Conservation (phyloP, 2,113 vertebrate genomes). For the Gallinago undulata region DNA sequence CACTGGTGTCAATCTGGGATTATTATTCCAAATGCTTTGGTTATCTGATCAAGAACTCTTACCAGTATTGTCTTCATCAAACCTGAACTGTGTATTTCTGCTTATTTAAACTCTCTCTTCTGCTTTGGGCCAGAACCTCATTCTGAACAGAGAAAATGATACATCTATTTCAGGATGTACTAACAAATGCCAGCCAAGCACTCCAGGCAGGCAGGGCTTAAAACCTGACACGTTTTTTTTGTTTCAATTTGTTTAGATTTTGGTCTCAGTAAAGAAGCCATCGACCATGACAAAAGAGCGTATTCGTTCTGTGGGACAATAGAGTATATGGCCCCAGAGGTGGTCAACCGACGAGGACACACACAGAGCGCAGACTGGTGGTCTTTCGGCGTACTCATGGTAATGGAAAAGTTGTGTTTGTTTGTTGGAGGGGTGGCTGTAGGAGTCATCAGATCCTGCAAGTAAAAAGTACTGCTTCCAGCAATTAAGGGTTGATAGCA, state of each 20-base stretch:
- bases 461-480: not conserved
- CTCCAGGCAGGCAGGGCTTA: rapidly evolving
- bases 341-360: conserved; percentile 93
- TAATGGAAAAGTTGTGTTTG: conserved; percentile 38
- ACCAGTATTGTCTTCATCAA: not conserved
- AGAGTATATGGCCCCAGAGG: conserved; percentile 97
- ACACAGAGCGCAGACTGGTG: conserved; percentile 97
- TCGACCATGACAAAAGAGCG: conserved; percentile 92
- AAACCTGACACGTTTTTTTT: not conserved
- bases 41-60: not conserved
- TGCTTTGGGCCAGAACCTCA: not conserved
- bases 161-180: rapidly evolving
- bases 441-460: not conserved
- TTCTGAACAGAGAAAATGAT: not conserved
- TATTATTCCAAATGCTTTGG: not conserved
- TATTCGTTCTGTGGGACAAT: conserved; percentile 97
- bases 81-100: not conserved
- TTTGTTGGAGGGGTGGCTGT: not conserved
- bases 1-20: not conserved
- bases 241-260: conserved; percentile 80
- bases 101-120: not conserved
- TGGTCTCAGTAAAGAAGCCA: conserved; percentile 94
- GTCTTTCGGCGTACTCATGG: conserved; percentile 97
- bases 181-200: not conserved
- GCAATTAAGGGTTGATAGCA: not conserved